phyloP scores from a whole-genome alignment of 2,888 invertebrate species.

The Spialia ferax region DNA sequence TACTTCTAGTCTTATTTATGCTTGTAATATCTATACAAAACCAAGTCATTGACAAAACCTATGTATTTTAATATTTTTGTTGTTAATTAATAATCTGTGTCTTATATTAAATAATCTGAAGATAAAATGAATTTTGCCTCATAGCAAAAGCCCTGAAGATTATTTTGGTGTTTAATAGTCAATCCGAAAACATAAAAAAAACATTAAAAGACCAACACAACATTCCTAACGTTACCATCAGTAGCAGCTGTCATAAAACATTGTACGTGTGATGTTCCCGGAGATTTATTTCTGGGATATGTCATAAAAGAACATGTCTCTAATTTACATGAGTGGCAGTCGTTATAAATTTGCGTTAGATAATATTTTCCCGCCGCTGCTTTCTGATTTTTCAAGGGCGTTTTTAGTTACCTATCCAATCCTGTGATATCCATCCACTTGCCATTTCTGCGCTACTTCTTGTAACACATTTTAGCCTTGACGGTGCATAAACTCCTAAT shows the following conservation, averaged over 20 bases:
- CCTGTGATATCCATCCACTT: too few relatives aligned
- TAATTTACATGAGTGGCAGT: not conserved
- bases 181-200: not conserved
- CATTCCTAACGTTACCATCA: not conserved
- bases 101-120: too few relatives aligned
- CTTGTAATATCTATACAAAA: too few relatives aligned
- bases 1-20: too few relatives aligned
- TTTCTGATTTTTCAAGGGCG: not conserved
- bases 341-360: not conserved
- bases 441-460: too few relatives aligned
- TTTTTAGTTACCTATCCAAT: too few relatives aligned
- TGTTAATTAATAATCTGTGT: too few relatives aligned
- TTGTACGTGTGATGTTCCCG: not conserved
- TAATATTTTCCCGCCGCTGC: not conserved
- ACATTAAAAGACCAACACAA: not conserved
- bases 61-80: too few relatives aligned
- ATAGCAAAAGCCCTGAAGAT: not conserved
- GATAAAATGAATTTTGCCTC: not conserved
- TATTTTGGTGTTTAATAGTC: not conserved
- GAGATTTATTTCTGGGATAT: not conserved
- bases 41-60: too few relatives aligned
- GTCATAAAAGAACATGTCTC: not conserved
- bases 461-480: too few relatives aligned
- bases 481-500: too few relatives aligned
- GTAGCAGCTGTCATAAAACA: constrained; percentile 1